These are phyloP conservation scores for Bothrops alternatus DNA, from an alignment of 2,797 vertebrate genomes.

Conservation along the genomic window DNA sequence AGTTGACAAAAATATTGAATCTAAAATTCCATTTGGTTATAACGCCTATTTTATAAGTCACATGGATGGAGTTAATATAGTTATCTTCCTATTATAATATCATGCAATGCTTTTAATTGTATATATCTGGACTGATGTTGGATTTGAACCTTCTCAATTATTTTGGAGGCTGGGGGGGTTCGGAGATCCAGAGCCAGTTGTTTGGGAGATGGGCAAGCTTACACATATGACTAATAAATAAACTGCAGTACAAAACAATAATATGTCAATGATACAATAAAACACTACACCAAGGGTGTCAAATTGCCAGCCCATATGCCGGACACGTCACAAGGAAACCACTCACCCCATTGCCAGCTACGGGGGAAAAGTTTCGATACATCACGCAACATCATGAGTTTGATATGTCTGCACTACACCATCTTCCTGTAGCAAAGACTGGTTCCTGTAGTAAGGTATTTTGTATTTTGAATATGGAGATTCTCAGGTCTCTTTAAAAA, in stretches of 20 bases:
- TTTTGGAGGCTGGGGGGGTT: background rate
- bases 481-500: background rate
- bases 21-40: background rate
- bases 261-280: background rate
- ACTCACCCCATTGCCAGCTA: no score
- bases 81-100: background rate
- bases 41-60: background rate
- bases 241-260: background rate
- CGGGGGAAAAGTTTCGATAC: no score
- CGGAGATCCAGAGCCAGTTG: background rate
- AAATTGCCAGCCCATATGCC: no score
- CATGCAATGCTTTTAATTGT: background rate
- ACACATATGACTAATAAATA: background rate
- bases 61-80: background rate
- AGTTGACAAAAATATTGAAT: background rate
- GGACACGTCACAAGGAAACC: no score
- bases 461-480: fast-evolving
- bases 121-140: background rate
- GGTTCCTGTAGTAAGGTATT: background rate
- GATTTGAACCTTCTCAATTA: background rate
- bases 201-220: background rate
- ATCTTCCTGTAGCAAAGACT: background rate
- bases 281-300: no score
- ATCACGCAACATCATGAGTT: no score
- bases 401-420: background rate